A percentile compares a stretch with the other conserved stretches of the same genome.
These are phyloP conservation scores for Adelognathus sp. DNA, from an alignment of 2,888 invertebrate species.

Conservation along the genomic window DNA sequence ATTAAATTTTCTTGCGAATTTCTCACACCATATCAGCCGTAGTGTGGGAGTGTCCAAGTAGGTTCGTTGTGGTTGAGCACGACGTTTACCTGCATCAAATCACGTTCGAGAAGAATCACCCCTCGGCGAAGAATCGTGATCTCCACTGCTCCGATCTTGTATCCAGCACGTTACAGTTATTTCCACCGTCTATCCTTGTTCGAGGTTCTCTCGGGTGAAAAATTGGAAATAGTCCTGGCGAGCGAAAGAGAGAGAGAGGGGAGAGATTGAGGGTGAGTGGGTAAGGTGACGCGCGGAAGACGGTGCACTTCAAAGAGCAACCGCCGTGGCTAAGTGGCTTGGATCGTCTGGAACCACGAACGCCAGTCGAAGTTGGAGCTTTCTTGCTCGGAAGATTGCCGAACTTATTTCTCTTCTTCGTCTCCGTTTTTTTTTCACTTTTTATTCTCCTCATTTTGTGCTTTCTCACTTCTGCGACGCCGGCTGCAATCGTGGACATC, in stretches of 20 bases:
- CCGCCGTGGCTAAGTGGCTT: constrained; percentile 71
- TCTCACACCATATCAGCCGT: no score
- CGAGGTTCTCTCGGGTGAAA: constrained; percentile 69
- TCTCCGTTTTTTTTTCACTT: constrained; percentile 46
- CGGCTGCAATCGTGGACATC: background rate
- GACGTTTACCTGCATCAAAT: constrained; percentile 25
- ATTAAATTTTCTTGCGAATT: no score
- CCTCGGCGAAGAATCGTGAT: constrained; percentile 31
- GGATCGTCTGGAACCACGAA: constrained; percentile 69
- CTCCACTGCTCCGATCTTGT: constrained; percentile 33
- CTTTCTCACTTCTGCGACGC: background rate
- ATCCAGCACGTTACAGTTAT: constrained; percentile 49
- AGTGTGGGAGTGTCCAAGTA: no score
- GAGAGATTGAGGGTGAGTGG: constrained; percentile 14
- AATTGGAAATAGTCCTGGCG: constrained; percentile 72
- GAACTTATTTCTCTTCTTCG: constrained; percentile 6
- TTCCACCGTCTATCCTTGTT: constrained; percentile 31
- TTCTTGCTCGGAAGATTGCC: constrained; percentile 29
- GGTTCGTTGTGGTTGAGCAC: constrained; percentile 28
- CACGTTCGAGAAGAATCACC: constrained; percentile 37
- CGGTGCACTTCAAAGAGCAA: constrained; percentile 50
- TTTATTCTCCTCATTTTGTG: constrained; percentile 21
- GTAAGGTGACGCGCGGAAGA: constrained; percentile 11
- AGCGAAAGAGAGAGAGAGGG: background rate
- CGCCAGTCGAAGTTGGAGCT: constrained; percentile 25